Evolutionary conservation across 2,797 vertebrate genomes (phyloP).

Genomic region (Varecia variegata): DNA sequence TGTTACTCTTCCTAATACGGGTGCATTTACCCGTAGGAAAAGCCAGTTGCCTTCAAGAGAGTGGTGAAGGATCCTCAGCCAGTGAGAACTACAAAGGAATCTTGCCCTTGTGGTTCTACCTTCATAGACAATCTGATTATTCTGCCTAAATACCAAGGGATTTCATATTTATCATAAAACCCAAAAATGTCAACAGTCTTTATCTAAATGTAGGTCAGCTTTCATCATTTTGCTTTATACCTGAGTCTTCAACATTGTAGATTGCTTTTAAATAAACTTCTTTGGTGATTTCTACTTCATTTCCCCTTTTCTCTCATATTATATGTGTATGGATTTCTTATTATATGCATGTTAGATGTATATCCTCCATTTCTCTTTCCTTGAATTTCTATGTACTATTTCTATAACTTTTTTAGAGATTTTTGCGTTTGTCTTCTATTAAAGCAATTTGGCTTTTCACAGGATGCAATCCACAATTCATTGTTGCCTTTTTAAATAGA

Average conservation of each 20-base stretch:
- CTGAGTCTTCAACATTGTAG: not conserved
- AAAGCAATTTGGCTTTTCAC: conserved; percentile 22
- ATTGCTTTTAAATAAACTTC: not conserved
- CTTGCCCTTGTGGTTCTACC: not conserved
- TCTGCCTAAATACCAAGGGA: not conserved
- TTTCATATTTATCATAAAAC: conserved; percentile 18
- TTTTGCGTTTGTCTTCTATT: not conserved
- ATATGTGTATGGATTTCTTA: not conserved
- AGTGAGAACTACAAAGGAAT: not conserved
- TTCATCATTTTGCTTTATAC: conserved; percentile 21
- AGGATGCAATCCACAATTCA: not conserved
- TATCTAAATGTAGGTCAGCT: not conserved
- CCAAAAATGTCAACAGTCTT: not conserved
- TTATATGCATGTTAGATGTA: not conserved
- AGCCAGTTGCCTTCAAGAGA: not conserved
- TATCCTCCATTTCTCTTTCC: not conserved
- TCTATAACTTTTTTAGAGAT: not conserved
- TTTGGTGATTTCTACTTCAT: not conserved
- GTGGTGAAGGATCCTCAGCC: not conserved
- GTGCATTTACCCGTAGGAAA: not conserved
- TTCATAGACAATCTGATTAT: not conserved
- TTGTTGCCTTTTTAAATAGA: not conserved
- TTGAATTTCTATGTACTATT: not conserved
- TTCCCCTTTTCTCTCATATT: not conserved
- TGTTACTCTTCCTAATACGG: not conserved